phyloP scores from a whole-genome alignment of 2,113 vertebrate species.

The Platichthys stellatus region DNA sequence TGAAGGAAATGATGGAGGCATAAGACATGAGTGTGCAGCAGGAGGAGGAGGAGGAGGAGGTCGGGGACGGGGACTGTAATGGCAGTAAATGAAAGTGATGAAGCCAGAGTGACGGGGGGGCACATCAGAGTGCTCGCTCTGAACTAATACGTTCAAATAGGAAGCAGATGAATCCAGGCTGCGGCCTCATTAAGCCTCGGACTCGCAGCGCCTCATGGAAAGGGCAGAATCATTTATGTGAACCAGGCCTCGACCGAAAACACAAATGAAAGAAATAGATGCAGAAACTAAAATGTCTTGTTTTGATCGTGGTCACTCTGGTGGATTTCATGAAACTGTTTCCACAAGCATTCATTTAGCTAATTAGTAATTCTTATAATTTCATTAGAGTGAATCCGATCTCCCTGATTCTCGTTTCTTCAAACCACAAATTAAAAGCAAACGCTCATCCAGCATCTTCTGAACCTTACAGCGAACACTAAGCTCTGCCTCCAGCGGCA shows the following conservation, averaged over 20 bases:
- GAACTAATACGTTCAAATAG: slow-evolving; percentile 49
- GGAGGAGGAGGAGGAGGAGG: slow-evolving; percentile 11
- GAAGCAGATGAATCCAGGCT: slow-evolving; percentile 42
- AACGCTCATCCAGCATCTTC: not conserved
- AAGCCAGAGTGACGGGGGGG: slow-evolving; percentile 48
- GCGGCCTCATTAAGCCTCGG: slow-evolving; percentile 22
- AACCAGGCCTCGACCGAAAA: not conserved
- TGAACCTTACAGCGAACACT: not conserved
- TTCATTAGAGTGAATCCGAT: not conserved
- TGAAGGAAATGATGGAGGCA: slow-evolving; percentile 33
- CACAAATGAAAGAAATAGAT: not conserved
- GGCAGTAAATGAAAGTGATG: slow-evolving; percentile 62
- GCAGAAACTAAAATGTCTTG: not conserved
- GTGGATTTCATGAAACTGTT: not conserved
- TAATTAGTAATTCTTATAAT: no score
- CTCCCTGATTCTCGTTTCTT: not conserved
- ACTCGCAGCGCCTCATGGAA: not conserved
- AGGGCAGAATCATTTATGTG: slow-evolving; percentile 11
- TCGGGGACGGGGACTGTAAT: slow-evolving; percentile 22
- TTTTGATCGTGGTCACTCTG: not conserved
- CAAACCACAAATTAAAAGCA: not conserved
- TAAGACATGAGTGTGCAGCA: not conserved
- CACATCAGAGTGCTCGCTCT: slow-evolving; percentile 42
- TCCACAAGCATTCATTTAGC: not conserved
- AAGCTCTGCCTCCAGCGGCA: slow-evolving; percentile 2